Evolutionary conservation across 2,797 vertebrate species (phyloP).

Genomic region (Pantherophis vulpinus): DNA sequence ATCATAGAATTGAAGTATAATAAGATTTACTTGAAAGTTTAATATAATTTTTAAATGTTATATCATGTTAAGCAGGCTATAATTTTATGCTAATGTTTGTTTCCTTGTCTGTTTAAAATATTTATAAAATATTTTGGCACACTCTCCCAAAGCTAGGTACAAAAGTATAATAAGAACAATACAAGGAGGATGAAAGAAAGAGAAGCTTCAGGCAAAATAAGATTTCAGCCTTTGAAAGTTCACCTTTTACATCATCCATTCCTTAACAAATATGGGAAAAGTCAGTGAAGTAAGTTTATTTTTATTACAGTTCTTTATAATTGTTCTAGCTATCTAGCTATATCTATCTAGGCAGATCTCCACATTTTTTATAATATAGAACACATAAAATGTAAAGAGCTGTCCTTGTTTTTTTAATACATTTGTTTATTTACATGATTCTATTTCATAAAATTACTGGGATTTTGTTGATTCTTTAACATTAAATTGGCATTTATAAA

Average conservation of each 20-base stretch:
- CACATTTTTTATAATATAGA: neutral
- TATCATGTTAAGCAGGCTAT: neutral
- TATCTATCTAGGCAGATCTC: neutral
- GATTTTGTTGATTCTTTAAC: neutral
- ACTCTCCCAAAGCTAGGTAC: neutral
- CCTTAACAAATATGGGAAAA: neutral
- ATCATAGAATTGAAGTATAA: neutral
- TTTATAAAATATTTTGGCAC: neutral
- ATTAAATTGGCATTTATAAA: neutral
- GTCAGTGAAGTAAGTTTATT: neutral
- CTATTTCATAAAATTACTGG: neutral
- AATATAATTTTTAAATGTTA: neutral
- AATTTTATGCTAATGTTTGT: neutral
- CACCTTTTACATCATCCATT: neutral
- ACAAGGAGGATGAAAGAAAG: neutral
- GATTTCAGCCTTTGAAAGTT: neutral
- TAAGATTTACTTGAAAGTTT: neutral
- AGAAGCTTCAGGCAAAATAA: neutral
- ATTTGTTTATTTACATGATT: neutral
- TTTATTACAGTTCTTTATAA: neutral
- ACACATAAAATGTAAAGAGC: neutral
- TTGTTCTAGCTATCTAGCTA: neutral
- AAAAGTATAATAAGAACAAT: neutral
- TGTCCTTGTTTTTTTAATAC: neutral
- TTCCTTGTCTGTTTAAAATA: neutral